These are phyloP conservation scores for Diprion similis DNA, from an alignment of 1,140 invertebrate genomes.

Conservation along the genomic window DNA sequence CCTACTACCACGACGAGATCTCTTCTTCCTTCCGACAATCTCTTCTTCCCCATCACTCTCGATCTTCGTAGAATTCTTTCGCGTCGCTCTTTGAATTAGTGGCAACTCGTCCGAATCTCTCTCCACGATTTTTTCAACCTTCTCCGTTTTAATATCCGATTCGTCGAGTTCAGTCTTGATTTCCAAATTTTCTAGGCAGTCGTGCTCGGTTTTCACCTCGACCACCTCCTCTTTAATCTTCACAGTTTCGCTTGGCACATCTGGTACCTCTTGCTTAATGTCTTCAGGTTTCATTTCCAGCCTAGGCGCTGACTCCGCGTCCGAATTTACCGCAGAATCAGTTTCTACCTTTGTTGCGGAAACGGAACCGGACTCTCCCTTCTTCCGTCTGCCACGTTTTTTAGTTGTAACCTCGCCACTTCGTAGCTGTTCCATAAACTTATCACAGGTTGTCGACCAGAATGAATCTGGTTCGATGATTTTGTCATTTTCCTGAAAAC, in stretches of 20 bases:
- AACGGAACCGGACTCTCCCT: slow-evolving; percentile 31
- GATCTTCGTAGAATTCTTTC: slow-evolving; percentile 39
- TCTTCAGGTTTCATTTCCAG: slow-evolving; percentile 42
- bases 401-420: slow-evolving; percentile 60
- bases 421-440: slow-evolving; percentile 74
- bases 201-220: slow-evolving; percentile 20
- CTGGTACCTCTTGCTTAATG: slow-evolving; percentile 36
- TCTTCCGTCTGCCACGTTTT: slow-evolving; percentile 64
- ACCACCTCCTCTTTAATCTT: slow-evolving; percentile 34
- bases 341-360: slow-evolving; percentile 41
- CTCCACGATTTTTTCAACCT: slow-evolving; percentile 25
- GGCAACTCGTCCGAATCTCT: slow-evolving; percentile 53
- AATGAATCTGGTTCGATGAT: slow-evolving; percentile 60
- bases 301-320: slow-evolving; percentile 20
- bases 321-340: slow-evolving; percentile 31
- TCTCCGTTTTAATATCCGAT: slow-evolving; percentile 2
- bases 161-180: slow-evolving; percentile 36
- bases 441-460: slow-evolving; percentile 73
- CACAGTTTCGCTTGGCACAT: not conserved
- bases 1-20: slow-evolving; percentile 45
- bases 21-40: slow-evolving; percentile 40
- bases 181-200: slow-evolving; percentile 12
- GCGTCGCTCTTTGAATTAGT: slow-evolving; percentile 43
- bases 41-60: slow-evolving; percentile 52
- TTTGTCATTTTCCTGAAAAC: slow-evolving; percentile 51